Evolutionary conservation across 2,888 invertebrate genomes (phyloP).

Genomic region (Mesorhabditis sp.): DNA sequence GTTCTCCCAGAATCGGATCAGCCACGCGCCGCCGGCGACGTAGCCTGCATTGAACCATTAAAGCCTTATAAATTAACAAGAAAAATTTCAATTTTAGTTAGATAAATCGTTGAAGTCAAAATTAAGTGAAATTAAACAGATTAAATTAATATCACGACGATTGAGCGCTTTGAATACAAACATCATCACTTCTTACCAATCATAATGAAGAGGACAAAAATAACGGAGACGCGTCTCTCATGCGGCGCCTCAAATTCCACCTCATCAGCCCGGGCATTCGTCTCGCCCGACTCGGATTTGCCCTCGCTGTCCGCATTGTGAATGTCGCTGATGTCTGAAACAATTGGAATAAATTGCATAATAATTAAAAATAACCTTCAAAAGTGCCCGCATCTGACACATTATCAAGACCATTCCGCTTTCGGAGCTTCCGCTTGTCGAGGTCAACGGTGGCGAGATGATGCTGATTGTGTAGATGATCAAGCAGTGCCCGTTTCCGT

Average conservation of each 20-base stretch:
- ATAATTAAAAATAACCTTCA: slow-evolving; percentile 37
- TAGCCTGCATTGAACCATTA: slow-evolving; percentile 37
- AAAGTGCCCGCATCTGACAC: slow-evolving; percentile 55
- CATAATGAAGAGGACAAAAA: slow-evolving; percentile 58
- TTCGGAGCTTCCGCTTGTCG: background rate
- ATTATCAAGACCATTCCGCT: slow-evolving; percentile 20
- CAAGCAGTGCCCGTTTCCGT: background rate
- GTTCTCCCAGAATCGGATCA: slow-evolving; percentile 57
- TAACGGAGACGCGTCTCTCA: slow-evolving; percentile 55
- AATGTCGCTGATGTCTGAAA: slow-evolving; percentile 55
- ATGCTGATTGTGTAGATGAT: background rate
- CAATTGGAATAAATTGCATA: background rate
- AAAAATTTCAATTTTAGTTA: no score
- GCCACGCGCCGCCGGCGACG: slow-evolving; percentile 57
- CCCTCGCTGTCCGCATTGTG: slow-evolving; percentile 43
- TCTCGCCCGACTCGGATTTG: slow-evolving; percentile 36
- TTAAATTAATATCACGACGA: background rate
- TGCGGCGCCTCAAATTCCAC: slow-evolving; percentile 23
- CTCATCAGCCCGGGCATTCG: slow-evolving; percentile 39
- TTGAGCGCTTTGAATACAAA: background rate
- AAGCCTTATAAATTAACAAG: no score
- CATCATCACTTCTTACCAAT: slow-evolving; percentile 31
- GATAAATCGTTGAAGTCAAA: no score
- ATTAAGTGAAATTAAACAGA: background rate
- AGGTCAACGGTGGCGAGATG: background rate